Evolutionary conservation across 2,113 vertebrate genomes (phyloP).

Genomic region (Dipodomys stephensi): DNA sequence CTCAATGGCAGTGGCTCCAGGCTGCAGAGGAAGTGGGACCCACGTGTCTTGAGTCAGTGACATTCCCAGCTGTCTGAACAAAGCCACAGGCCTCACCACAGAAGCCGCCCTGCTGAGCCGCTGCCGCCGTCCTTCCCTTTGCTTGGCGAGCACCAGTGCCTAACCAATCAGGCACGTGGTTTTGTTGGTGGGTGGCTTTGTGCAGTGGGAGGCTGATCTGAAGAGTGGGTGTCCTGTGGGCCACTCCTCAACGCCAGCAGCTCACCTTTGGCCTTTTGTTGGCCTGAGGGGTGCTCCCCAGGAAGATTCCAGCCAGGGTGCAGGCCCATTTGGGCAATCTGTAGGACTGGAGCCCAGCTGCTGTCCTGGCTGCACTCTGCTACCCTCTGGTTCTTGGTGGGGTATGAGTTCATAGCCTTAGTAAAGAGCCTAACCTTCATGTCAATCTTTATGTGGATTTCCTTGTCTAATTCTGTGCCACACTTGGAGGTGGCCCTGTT

Average conservation of each 20-base stretch:
- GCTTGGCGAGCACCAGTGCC: not conserved
- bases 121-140: not conserved
- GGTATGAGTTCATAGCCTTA: not conserved
- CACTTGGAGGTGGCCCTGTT: not conserved
- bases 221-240: fast-evolving
- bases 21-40: constrained; percentile 46
- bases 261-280: not conserved
- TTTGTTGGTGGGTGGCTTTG: not conserved
- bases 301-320: not conserved
- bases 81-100: constrained; percentile 40
- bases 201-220: not conserved
- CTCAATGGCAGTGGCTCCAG: not conserved
- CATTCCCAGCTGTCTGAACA: constrained; percentile 2
- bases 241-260: not conserved
- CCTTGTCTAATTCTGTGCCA: not conserved
- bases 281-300: not conserved
- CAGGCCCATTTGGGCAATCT: not conserved
- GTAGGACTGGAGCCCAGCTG: not conserved
- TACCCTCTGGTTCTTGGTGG: not conserved
- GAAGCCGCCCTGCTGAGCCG: not conserved
- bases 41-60: not conserved
- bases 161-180: fast-evolving
- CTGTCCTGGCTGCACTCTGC: not conserved
- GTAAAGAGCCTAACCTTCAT: not conserved
- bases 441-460: not conserved